Base-by-base conservation (phyloP, 2,797 vertebrate genomes). In the Lacerta agilis region DNA sequence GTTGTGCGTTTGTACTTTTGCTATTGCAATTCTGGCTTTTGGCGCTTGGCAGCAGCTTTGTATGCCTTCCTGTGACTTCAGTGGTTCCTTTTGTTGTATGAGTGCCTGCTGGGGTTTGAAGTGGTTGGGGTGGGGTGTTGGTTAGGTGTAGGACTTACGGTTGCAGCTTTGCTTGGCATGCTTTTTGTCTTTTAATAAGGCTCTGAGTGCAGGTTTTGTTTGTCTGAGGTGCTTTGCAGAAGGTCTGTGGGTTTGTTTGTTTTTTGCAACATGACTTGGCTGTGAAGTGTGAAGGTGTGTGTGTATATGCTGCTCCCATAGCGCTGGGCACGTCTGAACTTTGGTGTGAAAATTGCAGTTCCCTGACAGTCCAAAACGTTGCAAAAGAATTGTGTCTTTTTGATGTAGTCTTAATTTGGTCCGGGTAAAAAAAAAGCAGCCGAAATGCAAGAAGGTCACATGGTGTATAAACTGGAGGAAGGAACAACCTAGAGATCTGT, bases 1-100 rank as follows among this genome's bases (percentile, higher is more conserved):
- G 92, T 92, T 89, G 84, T 90, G 23, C 17, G 89, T 89, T 93
- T 94, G 85, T 94, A 80, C 88, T 92, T 94, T 94, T 93, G 88
- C 91, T 90, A 91, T 94, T 92, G 93, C 88, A 94, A 87, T 81
- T 0, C 82, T 91, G 86, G 79, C 89, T 96, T 95, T 87, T 94
- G 90, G 79, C 94, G 93, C 94, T 95, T 95, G 95, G 91, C 95
- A 92, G 90, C 95, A 92, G 72, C 77, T 90, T 92, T 91, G 76
- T 10, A 83, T 93, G 90, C 93, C 87, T 90, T 91, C 90, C 83
- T 90, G 93, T 93, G 77, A 90, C 89, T 92, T 81, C 90, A 95
- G 92, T 91, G 90, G 94, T 89, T 87, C 93, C 91, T 92, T 89
- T 87, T 93, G 91, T 86, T 94, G 93, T 87, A 83, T 85, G 92